These are phyloP conservation scores for Odontomyia ornata DNA, from an alignment of 2,888 invertebrate species.

Conservation along the genomic window DNA sequence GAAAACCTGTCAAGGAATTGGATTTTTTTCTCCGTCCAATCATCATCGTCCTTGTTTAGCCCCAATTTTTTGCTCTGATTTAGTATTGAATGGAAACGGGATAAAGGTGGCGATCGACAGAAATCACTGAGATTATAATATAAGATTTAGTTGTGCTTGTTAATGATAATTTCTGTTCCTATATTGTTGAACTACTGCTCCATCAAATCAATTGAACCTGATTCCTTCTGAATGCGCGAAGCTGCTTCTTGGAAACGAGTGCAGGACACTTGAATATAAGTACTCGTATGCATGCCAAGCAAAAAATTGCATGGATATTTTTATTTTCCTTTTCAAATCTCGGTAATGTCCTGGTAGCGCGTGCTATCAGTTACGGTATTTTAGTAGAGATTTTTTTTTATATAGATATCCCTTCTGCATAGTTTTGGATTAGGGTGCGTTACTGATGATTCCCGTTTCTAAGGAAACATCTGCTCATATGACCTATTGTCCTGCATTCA, in stretches of 20 bases:
- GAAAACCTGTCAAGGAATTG: slow-evolving; percentile 36
- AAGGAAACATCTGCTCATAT: slow-evolving; percentile 11
- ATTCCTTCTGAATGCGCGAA: too few relatives aligned
- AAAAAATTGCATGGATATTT: neutral
- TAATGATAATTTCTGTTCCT: too few relatives aligned
- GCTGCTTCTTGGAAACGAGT: too few relatives aligned
- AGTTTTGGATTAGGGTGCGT: neutral
- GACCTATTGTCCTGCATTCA: slow-evolving; percentile 23
- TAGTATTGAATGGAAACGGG: slow-evolving; percentile 16
- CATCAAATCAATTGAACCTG: too few relatives aligned
- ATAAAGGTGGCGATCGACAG: neutral
- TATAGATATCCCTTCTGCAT: slow-evolving; percentile 3
- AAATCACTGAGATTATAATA: too few relatives aligned
- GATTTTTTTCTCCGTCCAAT: neutral
- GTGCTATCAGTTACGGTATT: slow-evolving; percentile 40
- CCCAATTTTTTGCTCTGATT: neutral
- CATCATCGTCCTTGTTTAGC: neutral
- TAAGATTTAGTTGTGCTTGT: too few relatives aligned
- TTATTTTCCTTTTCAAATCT: neutral
- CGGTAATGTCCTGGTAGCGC: slow-evolving; percentile 29
- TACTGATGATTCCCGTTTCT: neutral
- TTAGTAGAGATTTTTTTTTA: neutral
- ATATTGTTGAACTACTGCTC: too few relatives aligned
- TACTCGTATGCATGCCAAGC: too few relatives aligned
- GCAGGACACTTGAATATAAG: too few relatives aligned